phyloP scores from a whole-genome alignment of 2,113 vertebrate genomes.

The Hippolais icterina region DNA sequence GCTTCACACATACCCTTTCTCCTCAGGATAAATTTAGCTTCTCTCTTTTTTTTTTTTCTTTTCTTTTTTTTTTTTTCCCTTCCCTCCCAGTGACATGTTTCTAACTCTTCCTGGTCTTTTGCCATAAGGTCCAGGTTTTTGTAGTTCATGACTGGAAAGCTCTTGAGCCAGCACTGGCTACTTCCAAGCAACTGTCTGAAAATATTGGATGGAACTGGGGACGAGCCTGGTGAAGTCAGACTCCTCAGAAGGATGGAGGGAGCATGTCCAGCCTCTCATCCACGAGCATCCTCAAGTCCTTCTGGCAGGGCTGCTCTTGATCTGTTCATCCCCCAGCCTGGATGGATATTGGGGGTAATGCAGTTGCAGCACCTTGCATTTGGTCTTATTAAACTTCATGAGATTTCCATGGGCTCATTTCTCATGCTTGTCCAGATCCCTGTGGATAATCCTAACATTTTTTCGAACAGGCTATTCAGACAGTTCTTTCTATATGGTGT shows the following conservation, averaged over 20 bases:
- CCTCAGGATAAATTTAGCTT: not conserved
- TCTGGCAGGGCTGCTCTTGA: not conserved
- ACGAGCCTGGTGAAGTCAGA: not conserved
- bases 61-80: too few relatives aligned
- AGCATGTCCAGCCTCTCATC: not conserved
- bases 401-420: not conserved
- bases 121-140: not conserved
- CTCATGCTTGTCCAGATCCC: not conserved
- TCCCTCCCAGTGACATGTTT: not conserved
- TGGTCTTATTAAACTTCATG: not conserved
- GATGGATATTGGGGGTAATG: not conserved
- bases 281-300: not conserved
- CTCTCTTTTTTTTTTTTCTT: not conserved
- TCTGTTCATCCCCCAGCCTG: not conserved
- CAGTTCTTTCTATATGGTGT: not conserved
- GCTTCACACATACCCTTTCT: not conserved
- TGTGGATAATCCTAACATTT: not conserved
- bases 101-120: not conserved
- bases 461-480: not conserved
- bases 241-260: not conserved
- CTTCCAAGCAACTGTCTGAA: conserved; percentile 1
- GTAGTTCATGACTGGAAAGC: not conserved
- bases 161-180: not conserved
- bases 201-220: not conserved
- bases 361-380: not conserved